Percentiles rank a stretch among this genome's conserved stretches.
phyloP scores from a whole-genome alignment of 2,113 vertebrate species.

The Conger conger region DNA sequence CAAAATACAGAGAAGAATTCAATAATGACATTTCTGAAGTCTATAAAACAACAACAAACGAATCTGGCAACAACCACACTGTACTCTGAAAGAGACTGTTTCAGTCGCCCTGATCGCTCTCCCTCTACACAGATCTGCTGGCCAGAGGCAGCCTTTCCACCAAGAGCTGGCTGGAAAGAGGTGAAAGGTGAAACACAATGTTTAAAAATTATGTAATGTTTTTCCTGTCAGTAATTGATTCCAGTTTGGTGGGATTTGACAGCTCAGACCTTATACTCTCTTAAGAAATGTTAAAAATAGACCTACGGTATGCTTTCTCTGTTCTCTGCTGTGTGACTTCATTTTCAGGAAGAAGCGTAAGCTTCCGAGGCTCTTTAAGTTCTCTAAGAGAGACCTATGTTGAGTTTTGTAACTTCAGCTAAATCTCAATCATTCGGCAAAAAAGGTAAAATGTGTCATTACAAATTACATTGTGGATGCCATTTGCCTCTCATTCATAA shows the following conservation, averaged over 20 bases:
- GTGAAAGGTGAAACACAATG: constrained; percentile 20
- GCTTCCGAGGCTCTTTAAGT: not conserved
- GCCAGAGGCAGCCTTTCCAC: constrained; percentile 5
- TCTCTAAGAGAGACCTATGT: not conserved
- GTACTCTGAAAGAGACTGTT: not conserved
- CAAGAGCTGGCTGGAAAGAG: constrained; percentile 12
- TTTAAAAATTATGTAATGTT: constrained; percentile 20
- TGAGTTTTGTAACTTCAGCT: not conserved
- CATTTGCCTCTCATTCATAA: too few relatives aligned
- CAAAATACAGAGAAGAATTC: not conserved
- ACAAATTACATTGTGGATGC: not conserved
- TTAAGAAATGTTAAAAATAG: constrained; percentile 24
- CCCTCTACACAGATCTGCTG: not conserved
- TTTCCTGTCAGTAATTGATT: constrained; percentile 23
- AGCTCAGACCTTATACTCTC: constrained; percentile 13
- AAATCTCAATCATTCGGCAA: too few relatives aligned
- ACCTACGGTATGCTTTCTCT: not conserved
- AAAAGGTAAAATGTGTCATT: too few relatives aligned
- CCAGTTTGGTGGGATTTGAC: constrained; percentile 17
- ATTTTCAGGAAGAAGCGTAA: constrained; percentile 9
- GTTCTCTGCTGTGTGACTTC: not conserved
- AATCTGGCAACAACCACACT: not conserved
- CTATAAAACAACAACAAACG: not conserved
- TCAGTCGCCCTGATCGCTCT: not conserved
- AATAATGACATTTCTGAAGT: not conserved